Conservation (phyloP, 2,113 vertebrate species). For the Calypte anna region DNA sequence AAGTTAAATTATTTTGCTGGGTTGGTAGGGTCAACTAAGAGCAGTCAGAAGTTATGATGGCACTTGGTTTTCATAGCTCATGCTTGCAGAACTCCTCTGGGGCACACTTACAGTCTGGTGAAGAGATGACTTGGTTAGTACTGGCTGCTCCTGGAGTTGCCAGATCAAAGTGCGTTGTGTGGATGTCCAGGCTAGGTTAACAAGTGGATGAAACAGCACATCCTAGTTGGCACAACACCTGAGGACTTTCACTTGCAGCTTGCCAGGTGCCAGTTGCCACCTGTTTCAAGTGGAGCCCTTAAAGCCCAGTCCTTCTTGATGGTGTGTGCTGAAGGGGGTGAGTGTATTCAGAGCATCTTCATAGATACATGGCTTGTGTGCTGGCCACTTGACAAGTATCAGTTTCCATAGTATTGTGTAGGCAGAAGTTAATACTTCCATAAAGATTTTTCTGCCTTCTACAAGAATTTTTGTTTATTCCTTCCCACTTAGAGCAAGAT, state of each 20-base stretch:
- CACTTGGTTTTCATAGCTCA: neutral
- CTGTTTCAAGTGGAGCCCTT: neutral
- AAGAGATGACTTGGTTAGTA: neutral
- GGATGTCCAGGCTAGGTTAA: neutral
- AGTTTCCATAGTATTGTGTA: neutral
- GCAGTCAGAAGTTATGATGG: neutral
- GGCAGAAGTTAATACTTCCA: neutral
- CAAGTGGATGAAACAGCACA: neutral
- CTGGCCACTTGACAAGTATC: neutral
- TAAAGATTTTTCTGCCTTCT: neutral
- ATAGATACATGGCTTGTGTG: neutral
- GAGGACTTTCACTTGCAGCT: neutral
- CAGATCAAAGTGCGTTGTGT: neutral
- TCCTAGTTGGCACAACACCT: neutral
- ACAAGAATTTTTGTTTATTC: neutral
- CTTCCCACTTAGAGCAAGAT: neutral
- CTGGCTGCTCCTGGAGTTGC: neutral
- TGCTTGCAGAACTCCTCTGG: neutral
- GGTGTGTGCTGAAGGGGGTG: neutral
- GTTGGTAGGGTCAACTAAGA: neutral
- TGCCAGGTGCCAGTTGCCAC: neutral
- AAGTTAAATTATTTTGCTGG: neutral
- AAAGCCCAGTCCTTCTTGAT: neutral
- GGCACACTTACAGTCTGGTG: fast-evolving
- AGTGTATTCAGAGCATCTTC: neutral